These are phyloP conservation scores for Sinopyrophorus schimmeli DNA, from an alignment of 2,888 invertebrate genomes.

Conservation along the genomic window DNA sequence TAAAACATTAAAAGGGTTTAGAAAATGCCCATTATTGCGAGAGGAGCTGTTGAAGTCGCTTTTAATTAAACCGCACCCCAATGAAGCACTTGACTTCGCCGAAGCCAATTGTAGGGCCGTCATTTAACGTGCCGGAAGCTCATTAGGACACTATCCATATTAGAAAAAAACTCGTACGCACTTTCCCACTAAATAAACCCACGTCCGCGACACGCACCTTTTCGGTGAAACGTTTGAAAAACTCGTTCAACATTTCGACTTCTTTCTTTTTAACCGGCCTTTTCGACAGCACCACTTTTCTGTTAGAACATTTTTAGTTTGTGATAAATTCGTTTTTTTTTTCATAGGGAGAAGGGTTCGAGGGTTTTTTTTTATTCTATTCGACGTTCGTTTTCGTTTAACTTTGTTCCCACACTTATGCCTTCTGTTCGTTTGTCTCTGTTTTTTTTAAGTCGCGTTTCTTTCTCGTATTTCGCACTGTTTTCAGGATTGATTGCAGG, in stretches of 20 bases:
- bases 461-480: constrained; percentile 30
- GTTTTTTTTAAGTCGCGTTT: constrained; percentile 12
- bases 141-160: constrained; percentile 28
- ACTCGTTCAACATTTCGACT: constrained; percentile 25
- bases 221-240: constrained; percentile 12
- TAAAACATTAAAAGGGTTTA: constrained; percentile 36
- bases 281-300: constrained; percentile 31
- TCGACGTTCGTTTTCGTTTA: constrained; percentile 33
- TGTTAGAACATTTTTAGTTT: constrained; percentile 32
- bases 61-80: constrained; percentile 42
- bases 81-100: constrained; percentile 38
- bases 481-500: constrained; percentile 39
- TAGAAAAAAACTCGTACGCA: constrained; percentile 24
- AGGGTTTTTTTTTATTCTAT: constrained; percentile 24
- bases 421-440: constrained; percentile 11
- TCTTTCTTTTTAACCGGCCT: constrained; percentile 32
- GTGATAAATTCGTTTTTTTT: constrained; percentile 28
- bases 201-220: constrained; percentile 22
- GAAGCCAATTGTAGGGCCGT: constrained; percentile 34
- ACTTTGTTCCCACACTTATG: constrained; percentile 30
- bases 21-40: constrained; percentile 40
- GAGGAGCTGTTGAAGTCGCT: constrained; percentile 39
- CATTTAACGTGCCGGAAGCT: constrained; percentile 29
- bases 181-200: constrained; percentile 23
- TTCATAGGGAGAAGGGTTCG: constrained; percentile 20